Evolutionary conservation across 2,113 vertebrate species (phyloP), one percentile per base, ranked within the genome.

Genomic region (Gorilla gorilla): DNA sequence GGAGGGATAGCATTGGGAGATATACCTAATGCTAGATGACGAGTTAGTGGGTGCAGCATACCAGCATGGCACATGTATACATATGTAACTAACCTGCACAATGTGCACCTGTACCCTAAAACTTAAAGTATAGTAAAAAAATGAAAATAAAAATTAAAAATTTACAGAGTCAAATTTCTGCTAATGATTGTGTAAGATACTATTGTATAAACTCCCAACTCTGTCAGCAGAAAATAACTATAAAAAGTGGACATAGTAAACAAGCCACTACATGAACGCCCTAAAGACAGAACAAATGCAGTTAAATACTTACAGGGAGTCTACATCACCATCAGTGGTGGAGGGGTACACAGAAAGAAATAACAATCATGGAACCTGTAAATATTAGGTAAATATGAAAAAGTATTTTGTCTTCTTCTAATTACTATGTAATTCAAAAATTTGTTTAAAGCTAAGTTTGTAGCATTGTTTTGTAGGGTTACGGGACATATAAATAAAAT

Each of bases 171-270:
- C 38, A 57, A 11, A 57, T 82, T 90, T 94, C 57, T 86, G 80
- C 59, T 92, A 83, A 86, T 18, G 23, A 84, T 66, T 82, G 20
- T 70, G 35, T 50, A 89, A 45, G 23, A 82, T 61, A 76, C 66
- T 64, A 40, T 14, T 32, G 18, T 32, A 72, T 13, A 81, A 79
- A 75, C 4, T 11, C 40, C 22, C 20, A 82, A 48, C 40, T 0
- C 52, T 72, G 89, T 89, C 70, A 90, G 75, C 38, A 87, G 92
- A 90, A 97, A 97, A 43, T 55, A 52, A 48, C 45, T 59, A 50
- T 94, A 87, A 93, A 97, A 90, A 8, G 12, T 59, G 43, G 32
- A 81, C 27, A 64, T 64, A 38, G 9, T 78, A 38, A 52, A 81
- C 72, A 78, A n/a, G 38, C 11, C 82, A 57, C 48, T 45, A 83